Base-by-base conservation (phyloP, 2,113 vertebrate genomes). In the Platysteira castanea region DNA sequence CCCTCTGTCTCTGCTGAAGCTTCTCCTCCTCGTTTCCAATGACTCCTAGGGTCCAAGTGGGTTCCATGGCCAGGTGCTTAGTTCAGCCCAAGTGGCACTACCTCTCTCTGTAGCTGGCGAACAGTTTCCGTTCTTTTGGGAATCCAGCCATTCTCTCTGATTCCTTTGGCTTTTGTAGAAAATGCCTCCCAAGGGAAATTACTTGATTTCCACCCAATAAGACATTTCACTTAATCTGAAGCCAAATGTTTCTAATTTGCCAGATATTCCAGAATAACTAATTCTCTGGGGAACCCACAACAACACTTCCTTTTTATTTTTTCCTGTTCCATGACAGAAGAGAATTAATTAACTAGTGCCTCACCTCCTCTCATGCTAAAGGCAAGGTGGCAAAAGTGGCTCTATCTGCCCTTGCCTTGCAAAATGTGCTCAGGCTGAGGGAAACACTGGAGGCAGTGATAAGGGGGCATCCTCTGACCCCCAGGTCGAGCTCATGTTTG, bases 161-260 rank as follows among this genome's bases (percentile, higher is more conserved):
- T 76, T 89, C 71, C 53, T 68, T 63, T 47, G 79, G 75, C 46
- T 84, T 83, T 71, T 89, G 74, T 47, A 64, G 81, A 82, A 89
- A 87, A 87, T 2, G 8, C 2, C 37, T 70, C 83, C 15, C 77
- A 39, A 68, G 53, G 84, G 93, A 94, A 91, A 87, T 61, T 28
- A 69, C n/a, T 96, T 84, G 46, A 73, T 94, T 95, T 90, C 84
- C 87, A 84, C 68, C 68, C 77, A 70, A 78, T 84, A 65, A 84
- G 94, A 74, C 87, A 59, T 70, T 96, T 70, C 15, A 75, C 47
- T 95, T 89, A 65, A 81, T 78, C 56, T 74, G 68, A 70, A 94
- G 60, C 84, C 77, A 84, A 89, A 93, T 81, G 80, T 87, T 96
- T 91, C 56, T 76, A 33, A 20, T 89, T 86, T 81, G 33, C 60